Percentiles rank a stretch among this genome's conserved stretches.
Evolutionary conservation across 35 echinoderm and acorn worm genomes (phyloP).

Genomic region (Ptychodera flava): DNA sequence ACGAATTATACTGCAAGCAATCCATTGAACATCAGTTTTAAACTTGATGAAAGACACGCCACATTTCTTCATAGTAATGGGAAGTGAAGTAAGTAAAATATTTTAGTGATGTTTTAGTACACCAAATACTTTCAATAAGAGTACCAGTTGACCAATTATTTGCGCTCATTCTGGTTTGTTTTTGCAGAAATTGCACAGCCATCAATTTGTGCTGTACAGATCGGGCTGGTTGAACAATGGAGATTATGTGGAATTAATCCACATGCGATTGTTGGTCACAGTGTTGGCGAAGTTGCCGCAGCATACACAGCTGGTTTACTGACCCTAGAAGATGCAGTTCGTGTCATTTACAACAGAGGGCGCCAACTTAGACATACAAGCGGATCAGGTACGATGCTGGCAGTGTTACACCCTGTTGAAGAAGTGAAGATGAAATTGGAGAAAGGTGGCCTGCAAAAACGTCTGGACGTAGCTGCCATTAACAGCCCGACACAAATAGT

Average conservation of each 20-base stretch:
- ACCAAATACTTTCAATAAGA: neutral
- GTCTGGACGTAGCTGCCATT: slow-evolving; percentile 1
- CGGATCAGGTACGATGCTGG: slow-evolving; percentile 10
- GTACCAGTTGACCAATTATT: neutral
- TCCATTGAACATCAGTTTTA: neutral
- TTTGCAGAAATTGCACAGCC: slow-evolving; percentile 5
- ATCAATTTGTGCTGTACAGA: slow-evolving; percentile 16
- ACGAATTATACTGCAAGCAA: neutral
- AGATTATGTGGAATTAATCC: slow-evolving; percentile 7
- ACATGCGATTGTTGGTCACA: slow-evolving; percentile 16
- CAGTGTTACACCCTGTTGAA: slow-evolving; percentile 6
- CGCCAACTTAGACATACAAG: neutral
- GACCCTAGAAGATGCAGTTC: neutral
- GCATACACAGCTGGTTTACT: slow-evolving; percentile 11
- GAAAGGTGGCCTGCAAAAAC: neutral
- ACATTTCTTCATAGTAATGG: neutral
- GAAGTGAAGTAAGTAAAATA: too few relatives aligned
- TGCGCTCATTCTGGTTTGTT: neutral
- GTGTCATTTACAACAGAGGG: slow-evolving; percentile 5
- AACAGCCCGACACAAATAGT: slow-evolving; percentile 16
- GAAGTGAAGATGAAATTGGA: neutral
- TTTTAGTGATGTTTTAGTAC: too few relatives aligned
- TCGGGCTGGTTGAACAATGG: slow-evolving; percentile 14
- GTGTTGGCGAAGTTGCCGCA: slow-evolving; percentile 17
- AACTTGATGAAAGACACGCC: neutral